Evolutionary conservation across 2,797 vertebrate genomes (phyloP), one percentile per base, ranked within the genome.

Genomic region (Falco naumanni): DNA sequence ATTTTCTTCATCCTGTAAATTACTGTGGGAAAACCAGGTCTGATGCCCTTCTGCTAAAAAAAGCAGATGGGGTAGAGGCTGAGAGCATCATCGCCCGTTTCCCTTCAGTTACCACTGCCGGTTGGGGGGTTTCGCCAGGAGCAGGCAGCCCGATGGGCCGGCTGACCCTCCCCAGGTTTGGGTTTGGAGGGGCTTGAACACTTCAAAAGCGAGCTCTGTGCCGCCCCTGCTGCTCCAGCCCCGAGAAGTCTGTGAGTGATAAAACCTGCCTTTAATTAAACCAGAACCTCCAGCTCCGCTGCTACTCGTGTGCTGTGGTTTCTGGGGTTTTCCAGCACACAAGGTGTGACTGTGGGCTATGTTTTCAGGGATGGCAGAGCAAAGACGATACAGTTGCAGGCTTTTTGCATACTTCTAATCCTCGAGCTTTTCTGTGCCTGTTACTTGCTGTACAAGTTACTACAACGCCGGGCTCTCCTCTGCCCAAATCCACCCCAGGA

Each of bases 321-420:
- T 84, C 87, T 92, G 95, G 94, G 92, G 93, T 97, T 97, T 96
- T 81, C 91, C 95, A 95, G 87, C 11, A 0, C 34, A 13, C 85
- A 97, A 97, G 90, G 65, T 18, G 1, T 94, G 21, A 80, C 93
- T 74, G 76, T 82, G 87, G 83, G 91, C 92, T 64, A 90, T 71
- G 91, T 90, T 93, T 95, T 90, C 48, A 75, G 84, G 61, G 80
- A 19, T 68, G 90, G 84, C 81, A 86, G 45, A 89, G 88, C 76
- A 77, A 57, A 94, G 91, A 66, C 1, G 41, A 31, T 50, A 63
- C 74, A 66, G 33, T 87, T 90, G 68, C 89, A 77, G 81, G 4
- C 24, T 29, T 71, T 94, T 94, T 95, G 90, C 91, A 94, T 94
- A 6, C 48, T 72, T 87, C 59, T 91, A 19, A 77, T 94, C 95